A percentile compares a stretch with the other conserved stretches of the same genome.
These are phyloP conservation scores for Etia nguti DNA, from an alignment of 2,113 vertebrate genomes.

Conservation along the genomic window DNA sequence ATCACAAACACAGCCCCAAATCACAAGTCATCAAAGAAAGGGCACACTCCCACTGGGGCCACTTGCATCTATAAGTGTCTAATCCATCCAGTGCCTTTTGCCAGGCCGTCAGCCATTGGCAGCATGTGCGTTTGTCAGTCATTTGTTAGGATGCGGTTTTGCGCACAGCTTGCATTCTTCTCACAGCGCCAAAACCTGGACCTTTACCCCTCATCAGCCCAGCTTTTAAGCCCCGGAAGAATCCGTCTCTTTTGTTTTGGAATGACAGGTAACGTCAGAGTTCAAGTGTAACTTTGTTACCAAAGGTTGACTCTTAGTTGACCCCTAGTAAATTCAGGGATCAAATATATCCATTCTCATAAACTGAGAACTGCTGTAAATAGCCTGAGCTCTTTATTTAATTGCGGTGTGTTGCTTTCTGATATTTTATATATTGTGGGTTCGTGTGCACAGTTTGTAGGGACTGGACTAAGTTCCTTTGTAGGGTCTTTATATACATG, in stretches of 20 bases:
- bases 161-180: not conserved
- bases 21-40: not conserved
- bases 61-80: not conserved
- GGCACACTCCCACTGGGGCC: not conserved
- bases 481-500: not conserved
- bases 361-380: not conserved
- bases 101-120: not conserved
- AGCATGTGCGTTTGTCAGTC: not conserved
- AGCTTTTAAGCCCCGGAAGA: rapidly evolving
- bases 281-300: not conserved
- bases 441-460: not conserved
- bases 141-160: not conserved
- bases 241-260: rapidly evolving
- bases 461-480: not conserved
- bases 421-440: not conserved
- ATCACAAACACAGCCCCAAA: not conserved
- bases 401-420: not conserved
- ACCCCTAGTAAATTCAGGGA: not conserved
- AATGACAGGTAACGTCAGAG: not conserved
- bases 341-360: not conserved
- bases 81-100: not conserved
- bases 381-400: not conserved
- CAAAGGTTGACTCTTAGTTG: not conserved
- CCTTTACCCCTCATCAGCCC: not conserved
- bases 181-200: not conserved